Base-by-base conservation (phyloP, 1,140 invertebrate species). In the Andricus grossulariae region DNA sequence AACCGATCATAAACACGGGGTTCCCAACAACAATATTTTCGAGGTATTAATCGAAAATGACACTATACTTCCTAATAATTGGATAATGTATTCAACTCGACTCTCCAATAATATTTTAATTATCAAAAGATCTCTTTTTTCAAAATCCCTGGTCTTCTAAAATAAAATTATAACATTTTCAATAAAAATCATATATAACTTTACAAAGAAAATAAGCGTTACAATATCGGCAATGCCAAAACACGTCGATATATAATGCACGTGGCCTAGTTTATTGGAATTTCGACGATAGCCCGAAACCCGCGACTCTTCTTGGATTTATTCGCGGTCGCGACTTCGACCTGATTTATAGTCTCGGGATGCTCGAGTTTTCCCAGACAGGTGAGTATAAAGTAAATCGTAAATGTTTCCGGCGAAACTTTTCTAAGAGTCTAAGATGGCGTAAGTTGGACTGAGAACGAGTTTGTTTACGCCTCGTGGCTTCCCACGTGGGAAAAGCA, bases 381-480 rank as follows among this genome's bases (percentile, higher is more conserved):
- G 84, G 81, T 84, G 80, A 77, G 21, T 71, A 74, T 76, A 80
- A 76, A 87, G 79, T 84, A 83, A 85, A 88, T 87, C 79, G 82
- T 86, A 88, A 86, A 86, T 84, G 82, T 87, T 87, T 85, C 83
- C 82, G 80, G 83, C 81, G 80, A 74, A 86, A 84, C 83, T 86
- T 85, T 82, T 83, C 80, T 82, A 87, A 87, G 82, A 87, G 85
- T 83, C 83, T 77, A 82, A 49, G n/a, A 54, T 21, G 25, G 50
- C 7, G 51, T 11, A 52, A 18, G 8, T 39, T 39, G 50, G 11
- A 55, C 16, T 45, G 15, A 25, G 4, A 18, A 32, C 75, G 77
- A 87, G 83, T 85, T 89, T 90, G 88, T 90, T 90, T 88, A 87
- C 87, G 86, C 87, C 83, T 85, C 83, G 83, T 85, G 87, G 84